phyloP scores from a whole-genome alignment of 2,888 invertebrate genomes.

The Philopedon plagiatum region DNA sequence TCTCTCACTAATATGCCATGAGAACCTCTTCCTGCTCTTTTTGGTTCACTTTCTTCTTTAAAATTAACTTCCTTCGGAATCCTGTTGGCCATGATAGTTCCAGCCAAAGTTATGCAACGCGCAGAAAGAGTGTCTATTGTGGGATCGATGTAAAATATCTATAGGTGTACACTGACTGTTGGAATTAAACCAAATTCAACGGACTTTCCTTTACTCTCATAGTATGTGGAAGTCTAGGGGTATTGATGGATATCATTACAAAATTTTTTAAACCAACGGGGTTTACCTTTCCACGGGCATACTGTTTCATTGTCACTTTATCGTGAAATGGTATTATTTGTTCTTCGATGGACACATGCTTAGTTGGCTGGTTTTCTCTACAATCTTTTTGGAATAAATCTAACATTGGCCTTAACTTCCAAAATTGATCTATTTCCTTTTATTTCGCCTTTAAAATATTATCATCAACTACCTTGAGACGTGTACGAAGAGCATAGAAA shows the following conservation, averaged over 20 bases:
- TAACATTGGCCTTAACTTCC: not conserved
- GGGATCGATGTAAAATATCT: not conserved
- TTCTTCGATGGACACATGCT: not conserved
- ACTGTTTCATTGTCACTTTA: not conserved
- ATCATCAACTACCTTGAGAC: not conserved
- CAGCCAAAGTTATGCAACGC: not conserved
- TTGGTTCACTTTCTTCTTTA: not conserved
- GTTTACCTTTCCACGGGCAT: not conserved
- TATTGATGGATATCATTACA: not conserved
- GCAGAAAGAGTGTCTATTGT: not conserved
- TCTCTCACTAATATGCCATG: not conserved
- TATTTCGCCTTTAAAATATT: not conserved
- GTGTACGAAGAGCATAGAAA: not conserved
- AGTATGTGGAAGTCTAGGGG: not conserved
- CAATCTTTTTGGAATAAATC: not conserved
- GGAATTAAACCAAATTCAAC: not conserved
- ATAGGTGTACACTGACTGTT: not conserved
- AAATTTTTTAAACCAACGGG: not conserved
- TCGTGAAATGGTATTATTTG: not conserved
- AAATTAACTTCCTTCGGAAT: not conserved
- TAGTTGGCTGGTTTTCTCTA: not conserved
- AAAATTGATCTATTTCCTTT: not conserved
- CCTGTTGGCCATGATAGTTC: not conserved
- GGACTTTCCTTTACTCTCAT: not conserved
- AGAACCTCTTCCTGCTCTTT: not conserved